Evolutionary conservation across 1,140 invertebrate genomes (phyloP).

Genomic region (Lordiphosa stackelbergi): DNA sequence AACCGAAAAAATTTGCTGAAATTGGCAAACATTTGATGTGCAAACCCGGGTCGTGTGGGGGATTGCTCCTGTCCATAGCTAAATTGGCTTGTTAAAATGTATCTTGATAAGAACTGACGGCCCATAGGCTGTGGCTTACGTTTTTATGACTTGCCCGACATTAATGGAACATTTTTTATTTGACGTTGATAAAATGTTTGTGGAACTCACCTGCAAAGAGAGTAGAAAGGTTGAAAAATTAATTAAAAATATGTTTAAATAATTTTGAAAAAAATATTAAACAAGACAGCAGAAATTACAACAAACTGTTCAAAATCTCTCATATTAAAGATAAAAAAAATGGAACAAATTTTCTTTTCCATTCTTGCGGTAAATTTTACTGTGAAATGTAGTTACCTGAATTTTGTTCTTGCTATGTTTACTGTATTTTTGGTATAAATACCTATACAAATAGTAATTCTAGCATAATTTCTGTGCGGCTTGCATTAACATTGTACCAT

Average conservation of each 20-base stretch:
- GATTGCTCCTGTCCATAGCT: conserved; percentile 23
- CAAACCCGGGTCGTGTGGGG: conserved; percentile 5
- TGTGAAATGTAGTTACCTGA: too few relatives aligned
- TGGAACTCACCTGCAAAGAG: conserved; percentile 52
- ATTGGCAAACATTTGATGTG: conserved; percentile 41
- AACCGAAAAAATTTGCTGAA: conserved; percentile 13
- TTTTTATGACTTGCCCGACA: conserved; percentile 27
- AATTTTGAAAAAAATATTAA: too few relatives aligned
- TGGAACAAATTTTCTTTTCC: too few relatives aligned
- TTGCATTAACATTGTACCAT: too few relatives aligned
- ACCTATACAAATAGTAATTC: too few relatives aligned
- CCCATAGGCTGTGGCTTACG: conserved; percentile 35
- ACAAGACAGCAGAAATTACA: too few relatives aligned
- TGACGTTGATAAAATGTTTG: neutral
- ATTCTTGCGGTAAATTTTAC: too few relatives aligned
- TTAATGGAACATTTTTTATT: conserved; percentile 1
- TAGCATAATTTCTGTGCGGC: too few relatives aligned
- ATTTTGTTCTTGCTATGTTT: too few relatives aligned
- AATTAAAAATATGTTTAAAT: conserved; percentile 4
- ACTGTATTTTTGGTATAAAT: too few relatives aligned
- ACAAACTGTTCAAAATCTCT: too few relatives aligned
- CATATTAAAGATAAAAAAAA: too few relatives aligned
- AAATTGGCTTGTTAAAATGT: conserved; percentile 49
- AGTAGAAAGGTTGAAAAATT: neutral
- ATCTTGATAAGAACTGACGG: conserved; percentile 43